phyloP scores from a whole-genome alignment of 2,113 vertebrate species.

The Archocentrus centrarchus region DNA sequence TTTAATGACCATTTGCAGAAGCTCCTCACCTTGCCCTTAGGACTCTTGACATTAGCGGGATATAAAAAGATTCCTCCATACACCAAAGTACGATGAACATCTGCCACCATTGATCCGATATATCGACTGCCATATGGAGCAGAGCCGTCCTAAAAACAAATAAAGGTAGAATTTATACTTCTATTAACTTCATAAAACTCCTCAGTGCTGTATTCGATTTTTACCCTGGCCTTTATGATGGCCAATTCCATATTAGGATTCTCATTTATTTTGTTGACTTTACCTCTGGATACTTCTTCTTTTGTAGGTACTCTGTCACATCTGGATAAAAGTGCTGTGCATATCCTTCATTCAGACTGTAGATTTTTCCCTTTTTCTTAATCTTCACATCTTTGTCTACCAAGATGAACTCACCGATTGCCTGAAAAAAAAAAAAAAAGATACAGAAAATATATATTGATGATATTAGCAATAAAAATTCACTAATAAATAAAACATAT shows the following conservation, averaged over 20 bases:
- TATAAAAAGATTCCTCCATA: constrained; percentile 98
- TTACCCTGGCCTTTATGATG: background rate
- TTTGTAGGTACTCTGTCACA: constrained; percentile 90
- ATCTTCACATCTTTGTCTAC: constrained; percentile 93
- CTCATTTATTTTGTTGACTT: background rate
- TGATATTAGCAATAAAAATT: background rate
- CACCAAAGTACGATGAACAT: constrained; percentile 94
- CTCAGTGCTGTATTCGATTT: background rate
- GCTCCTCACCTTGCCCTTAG: constrained; percentile 91
- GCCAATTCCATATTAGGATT: background rate
- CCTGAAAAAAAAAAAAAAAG: constrained; percentile 68
- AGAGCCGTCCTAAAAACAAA: constrained; percentile 85
- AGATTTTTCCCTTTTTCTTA: constrained; percentile 96
- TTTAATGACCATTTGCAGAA: background rate
- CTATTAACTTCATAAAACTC: background rate
- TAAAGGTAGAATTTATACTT: background rate
- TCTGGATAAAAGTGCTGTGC: constrained; percentile 93
- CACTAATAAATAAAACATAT: background rate
- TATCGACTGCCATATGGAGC: constrained; percentile 92
- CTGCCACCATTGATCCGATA: constrained; percentile 97
- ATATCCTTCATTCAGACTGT: constrained; percentile 97
- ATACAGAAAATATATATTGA: background rate
- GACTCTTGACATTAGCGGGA: constrained; percentile 94
- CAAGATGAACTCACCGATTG: constrained; percentile 97
- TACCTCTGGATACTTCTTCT: constrained; percentile 95